These are phyloP conservation scores for Crotalus helleri DNA, from an alignment of 2,113 vertebrate genomes.

Conservation along the genomic window DNA sequence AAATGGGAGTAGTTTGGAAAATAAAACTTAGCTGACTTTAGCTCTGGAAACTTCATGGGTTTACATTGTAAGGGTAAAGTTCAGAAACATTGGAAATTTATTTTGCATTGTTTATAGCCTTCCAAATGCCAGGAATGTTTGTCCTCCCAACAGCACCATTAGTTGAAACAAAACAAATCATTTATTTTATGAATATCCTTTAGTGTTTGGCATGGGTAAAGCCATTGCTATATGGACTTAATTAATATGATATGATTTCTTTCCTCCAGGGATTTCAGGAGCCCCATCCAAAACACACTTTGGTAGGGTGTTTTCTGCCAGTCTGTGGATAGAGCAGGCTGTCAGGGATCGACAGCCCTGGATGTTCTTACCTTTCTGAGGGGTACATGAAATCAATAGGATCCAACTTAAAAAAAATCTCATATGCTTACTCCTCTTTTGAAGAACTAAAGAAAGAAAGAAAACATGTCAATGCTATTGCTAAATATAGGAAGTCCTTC, in stretches of 20 bases:
- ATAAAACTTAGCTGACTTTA: background rate
- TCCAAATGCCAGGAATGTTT: background rate
- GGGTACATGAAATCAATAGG: background rate
- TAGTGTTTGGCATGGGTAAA: background rate
- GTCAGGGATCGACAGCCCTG: background rate
- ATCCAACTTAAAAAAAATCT: background rate
- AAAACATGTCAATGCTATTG: background rate
- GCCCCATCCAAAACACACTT: background rate
- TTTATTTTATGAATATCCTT: background rate
- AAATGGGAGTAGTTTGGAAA: background rate
- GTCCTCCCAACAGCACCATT: background rate
- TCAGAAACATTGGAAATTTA: background rate
- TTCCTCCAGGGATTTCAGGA: background rate
- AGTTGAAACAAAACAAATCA: background rate
- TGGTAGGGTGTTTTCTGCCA: background rate
- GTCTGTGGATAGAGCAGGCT: background rate
- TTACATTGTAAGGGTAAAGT: background rate
- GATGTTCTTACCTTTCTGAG: background rate
- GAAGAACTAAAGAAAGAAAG: background rate
- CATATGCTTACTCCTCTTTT: background rate
- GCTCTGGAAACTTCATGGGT: background rate
- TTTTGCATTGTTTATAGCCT: background rate
- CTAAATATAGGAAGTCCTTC: background rate
- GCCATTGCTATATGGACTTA: background rate
- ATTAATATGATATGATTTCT: background rate